These are phyloP conservation scores for human (Homo sapiens) DNA, from an alignment of 2,113 vertebrate genomes.

Conservation along the genomic window GRCh38 chr6:96877001-96877500, in stretches of 20 bases:
- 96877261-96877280: constrained; percentile 76
- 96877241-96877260: constrained; percentile 59
- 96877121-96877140: constrained; percentile 28
- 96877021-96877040: neutral
- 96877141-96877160: constrained; percentile 38
- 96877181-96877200: constrained; percentile 5
- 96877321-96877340: constrained; percentile 72
- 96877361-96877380: constrained; percentile 65
- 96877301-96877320: constrained; percentile 76
- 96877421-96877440: constrained; percentile 37
- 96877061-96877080: neutral
- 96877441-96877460: constrained; percentile 19
- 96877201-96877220: constrained; percentile 44
- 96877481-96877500: neutral
- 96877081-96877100: constrained; percentile 64
- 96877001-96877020: constrained; percentile 22
- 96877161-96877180: constrained; percentile 49
- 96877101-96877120: constrained; percentile 58
- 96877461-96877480: constrained; percentile 48
- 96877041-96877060: constrained; percentile 58
- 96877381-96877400: constrained; percentile 51
- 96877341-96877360: constrained; percentile 62
- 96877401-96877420: constrained; percentile 65
- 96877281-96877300: constrained; percentile 78
- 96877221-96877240: constrained; percentile 9